These are phyloP conservation scores for Tachina fera DNA, from an alignment of 2,888 invertebrate genomes.

Conservation along the genomic window DNA sequence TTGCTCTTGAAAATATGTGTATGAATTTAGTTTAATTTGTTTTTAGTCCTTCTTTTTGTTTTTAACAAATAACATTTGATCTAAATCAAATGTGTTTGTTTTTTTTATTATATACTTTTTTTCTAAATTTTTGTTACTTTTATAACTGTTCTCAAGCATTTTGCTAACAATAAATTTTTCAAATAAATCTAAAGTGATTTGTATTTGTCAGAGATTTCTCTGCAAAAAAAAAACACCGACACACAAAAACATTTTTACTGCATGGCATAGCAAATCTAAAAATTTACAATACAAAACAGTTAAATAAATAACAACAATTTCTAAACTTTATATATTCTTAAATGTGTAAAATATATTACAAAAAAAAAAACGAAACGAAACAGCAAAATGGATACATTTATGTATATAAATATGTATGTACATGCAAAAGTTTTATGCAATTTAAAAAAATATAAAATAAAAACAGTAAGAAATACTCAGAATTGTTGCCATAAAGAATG, in stretches of 20 bases:
- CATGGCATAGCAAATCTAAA: slow-evolving; percentile 15
- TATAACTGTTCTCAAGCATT: slow-evolving; percentile 33
- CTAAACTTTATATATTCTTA: slow-evolving; percentile 50
- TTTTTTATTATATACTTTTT: neutral
- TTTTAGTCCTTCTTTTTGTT: slow-evolving; percentile 1
- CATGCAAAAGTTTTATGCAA: slow-evolving; percentile 7
- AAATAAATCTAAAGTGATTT: slow-evolving; percentile 73
- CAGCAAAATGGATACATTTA: slow-evolving; percentile 28
- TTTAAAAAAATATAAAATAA: neutral
- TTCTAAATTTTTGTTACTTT: slow-evolving; percentile 10
- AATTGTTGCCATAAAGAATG: slow-evolving; percentile 54
- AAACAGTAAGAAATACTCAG: slow-evolving; percentile 20
- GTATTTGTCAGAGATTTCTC: slow-evolving; percentile 71
- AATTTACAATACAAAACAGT: slow-evolving; percentile 27
- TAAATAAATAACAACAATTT: slow-evolving; percentile 55
- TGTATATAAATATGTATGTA: slow-evolving; percentile 6
- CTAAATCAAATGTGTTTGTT: slow-evolving; percentile 40
- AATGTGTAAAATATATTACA: neutral
- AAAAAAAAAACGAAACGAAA: neutral
- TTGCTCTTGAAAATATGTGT: neutral
- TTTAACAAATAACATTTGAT: slow-evolving; percentile 46
- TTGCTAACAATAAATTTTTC: slow-evolving; percentile 66
- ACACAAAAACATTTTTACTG: neutral
- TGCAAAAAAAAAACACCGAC: neutral
- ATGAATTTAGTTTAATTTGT: slow-evolving; percentile 16